A percentile compares a stretch with the other conserved stretches of the same genome.
phyloP scores from a whole-genome alignment of 2,797 vertebrate genomes.

The Microctenopoma lineatum region DNA sequence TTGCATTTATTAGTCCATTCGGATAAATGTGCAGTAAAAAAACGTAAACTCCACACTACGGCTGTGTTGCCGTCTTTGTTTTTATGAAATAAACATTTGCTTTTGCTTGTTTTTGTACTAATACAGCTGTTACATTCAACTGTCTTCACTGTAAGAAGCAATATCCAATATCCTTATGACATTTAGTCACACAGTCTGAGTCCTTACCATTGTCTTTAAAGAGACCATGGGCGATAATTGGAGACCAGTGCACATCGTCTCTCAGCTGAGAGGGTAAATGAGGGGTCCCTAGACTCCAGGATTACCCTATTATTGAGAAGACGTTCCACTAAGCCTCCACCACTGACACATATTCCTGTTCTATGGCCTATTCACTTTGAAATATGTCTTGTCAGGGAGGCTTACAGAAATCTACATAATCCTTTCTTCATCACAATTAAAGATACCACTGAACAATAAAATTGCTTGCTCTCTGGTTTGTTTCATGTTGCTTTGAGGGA shows the following conservation, averaged over 20 bases:
- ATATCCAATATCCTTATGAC: conserved; percentile 74
- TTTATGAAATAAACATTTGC: conserved; percentile 19
- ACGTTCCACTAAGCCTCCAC: conserved; percentile 85
- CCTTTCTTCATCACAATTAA: conserved; percentile 88
- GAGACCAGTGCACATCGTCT: conserved; percentile 80
- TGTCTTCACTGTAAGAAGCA: conserved; percentile 49
- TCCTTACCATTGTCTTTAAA: conserved; percentile 74
- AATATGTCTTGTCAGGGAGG: conserved; percentile 87
- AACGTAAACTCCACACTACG: background rate
- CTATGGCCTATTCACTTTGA: conserved; percentile 86
- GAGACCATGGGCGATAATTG: conserved; percentile 77
- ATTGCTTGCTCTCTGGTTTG: conserved; percentile 88
- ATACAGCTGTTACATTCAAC: conserved; percentile 18
- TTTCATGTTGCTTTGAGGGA: conserved; percentile 81
- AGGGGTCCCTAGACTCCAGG: conserved; percentile 86
- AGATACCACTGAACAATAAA: conserved; percentile 90
- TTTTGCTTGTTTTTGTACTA: conserved; percentile 16
- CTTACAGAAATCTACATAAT: conserved; percentile 89
- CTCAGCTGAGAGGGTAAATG: conserved; percentile 82
- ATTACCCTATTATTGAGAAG: conserved; percentile 87
- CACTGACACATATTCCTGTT: conserved; percentile 87
- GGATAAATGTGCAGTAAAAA: background rate
- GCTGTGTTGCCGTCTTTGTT: conserved; percentile 25
- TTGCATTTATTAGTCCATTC: background rate
- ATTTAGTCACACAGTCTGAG: conserved; percentile 78